These are phyloP conservation scores for Myripristis jacobus DNA, from an alignment of 2,797 vertebrate species.

Conservation along the genomic window DNA sequence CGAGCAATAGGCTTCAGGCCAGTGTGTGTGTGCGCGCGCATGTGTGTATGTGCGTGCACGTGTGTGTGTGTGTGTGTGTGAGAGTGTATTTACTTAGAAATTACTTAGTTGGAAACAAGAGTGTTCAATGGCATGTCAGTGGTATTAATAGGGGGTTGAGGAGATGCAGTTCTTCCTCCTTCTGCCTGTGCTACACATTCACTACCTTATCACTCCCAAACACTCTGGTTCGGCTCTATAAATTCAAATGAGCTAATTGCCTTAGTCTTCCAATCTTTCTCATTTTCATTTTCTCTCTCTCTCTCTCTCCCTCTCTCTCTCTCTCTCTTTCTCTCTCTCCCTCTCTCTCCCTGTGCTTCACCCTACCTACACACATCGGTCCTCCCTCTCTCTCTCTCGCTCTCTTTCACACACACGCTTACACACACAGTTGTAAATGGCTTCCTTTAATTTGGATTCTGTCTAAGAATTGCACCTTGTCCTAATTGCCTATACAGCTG, in stretches of 20 bases:
- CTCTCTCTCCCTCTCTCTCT: conserved; percentile 22
- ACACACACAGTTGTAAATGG: conserved; percentile 55
- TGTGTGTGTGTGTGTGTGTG: conserved; percentile 10
- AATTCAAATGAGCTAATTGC: conserved; percentile 78
- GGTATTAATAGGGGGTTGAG: conserved; percentile 69
- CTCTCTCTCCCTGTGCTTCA: conserved; percentile 33
- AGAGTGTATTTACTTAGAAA: conserved; percentile 55
- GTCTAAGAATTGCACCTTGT: conserved; percentile 66
- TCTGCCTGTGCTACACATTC: conserved; percentile 62
- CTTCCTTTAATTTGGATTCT: conserved; percentile 63
- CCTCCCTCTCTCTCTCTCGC: conserved; percentile 19
- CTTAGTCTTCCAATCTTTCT: conserved; percentile 65
- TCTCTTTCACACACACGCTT: no score
- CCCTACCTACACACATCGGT: conserved; percentile 51
- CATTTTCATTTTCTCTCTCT: conserved; percentile 62
- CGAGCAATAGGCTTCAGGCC: conserved; percentile 60
- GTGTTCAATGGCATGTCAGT: conserved; percentile 65
- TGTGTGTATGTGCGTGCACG: conserved; percentile 15
- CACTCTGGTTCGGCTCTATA: conserved; percentile 71
- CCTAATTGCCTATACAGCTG: conserved; percentile 65
- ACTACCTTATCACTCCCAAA: conserved; percentile 75
- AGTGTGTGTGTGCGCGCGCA: conserved; percentile 21
- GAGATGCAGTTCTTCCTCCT: conserved; percentile 62
- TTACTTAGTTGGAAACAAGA: conserved; percentile 62
- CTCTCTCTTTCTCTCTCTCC: no score